Evolutionary conservation across 2,888 invertebrate genomes (phyloP), one percentile per base, ranked within the genome.

Genomic region (Tachystola acroxantha): DNA sequence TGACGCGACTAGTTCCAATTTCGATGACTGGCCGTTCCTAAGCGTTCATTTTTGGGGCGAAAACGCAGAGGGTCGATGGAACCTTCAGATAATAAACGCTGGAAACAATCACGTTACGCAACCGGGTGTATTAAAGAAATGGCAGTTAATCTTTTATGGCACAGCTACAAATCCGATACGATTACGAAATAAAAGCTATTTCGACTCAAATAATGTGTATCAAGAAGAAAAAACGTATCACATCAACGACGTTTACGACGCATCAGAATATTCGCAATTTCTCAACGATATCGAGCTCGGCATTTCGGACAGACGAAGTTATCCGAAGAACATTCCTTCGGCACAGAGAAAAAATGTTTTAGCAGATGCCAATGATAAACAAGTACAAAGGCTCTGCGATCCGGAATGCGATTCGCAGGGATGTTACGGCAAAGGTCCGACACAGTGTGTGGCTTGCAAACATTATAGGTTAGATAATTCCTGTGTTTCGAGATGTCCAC

Each of bases 31-130:
- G 99, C 98, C 98, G 9, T 99, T 99, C 89, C 90, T 99, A 57
- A 96, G 97, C 64, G 98, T 99, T 10, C 99, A 99, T 75, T 98
- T 95, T 81, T 99, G 99, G 99, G 99, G 99, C 13, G 96, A 95
- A 76, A 95, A 93, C 57, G 93, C 94, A 33, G 94, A 95, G 62
- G 96, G 96, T 19, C 89, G 94, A 47, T 96, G 96, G 96, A 94
- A 93, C 12, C 79, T 96, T 44, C 94, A 95, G 73, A 92, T 95
- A 55, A 90, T 90, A 53, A 91, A 91, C 53, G 89, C 89, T 7
- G 95, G 95, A 24, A 93, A 92, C 55, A 89, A 94, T 44, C 92
- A 93, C 50, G 94, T 95, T 39, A 94, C 94, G 64, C 93, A 94
- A 64, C 92, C 94, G 38, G 96, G 96, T 59, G 92, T 96, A 43